phyloP scores from a whole-genome alignment of 2,113 vertebrate species.

The Albula glossodonta region DNA sequence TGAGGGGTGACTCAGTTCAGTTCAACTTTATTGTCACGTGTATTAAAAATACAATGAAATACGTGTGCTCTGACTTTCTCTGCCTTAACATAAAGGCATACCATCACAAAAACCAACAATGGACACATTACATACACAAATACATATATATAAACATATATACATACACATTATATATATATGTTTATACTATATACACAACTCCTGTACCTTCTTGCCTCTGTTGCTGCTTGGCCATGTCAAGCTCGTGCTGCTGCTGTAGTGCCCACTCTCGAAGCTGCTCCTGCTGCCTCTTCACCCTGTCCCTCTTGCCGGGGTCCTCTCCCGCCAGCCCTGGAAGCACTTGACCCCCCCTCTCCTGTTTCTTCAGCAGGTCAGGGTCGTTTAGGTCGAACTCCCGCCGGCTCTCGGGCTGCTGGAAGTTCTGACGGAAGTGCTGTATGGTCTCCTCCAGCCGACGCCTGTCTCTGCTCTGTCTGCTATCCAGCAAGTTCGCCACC shows the following conservation, averaged over 20 bases:
- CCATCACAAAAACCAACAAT: no score
- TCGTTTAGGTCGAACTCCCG: constrained; percentile 79
- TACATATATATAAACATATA: no score
- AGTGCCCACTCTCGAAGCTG: constrained; percentile 81
- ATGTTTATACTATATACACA: not conserved
- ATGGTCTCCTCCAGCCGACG: constrained; percentile 60
- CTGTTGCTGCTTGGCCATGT: constrained; percentile 55
- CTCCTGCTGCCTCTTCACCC: constrained; percentile 77
- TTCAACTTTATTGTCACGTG: no score
- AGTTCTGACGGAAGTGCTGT: constrained; percentile 61
- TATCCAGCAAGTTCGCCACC: constrained; percentile 62
- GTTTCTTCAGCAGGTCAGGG: constrained; percentile 66
- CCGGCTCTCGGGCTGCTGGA: constrained; percentile 70
- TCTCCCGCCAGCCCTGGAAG: constrained; percentile 83
- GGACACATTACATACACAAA: no score
- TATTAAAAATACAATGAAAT: no score
- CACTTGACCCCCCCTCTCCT: constrained; percentile 53
- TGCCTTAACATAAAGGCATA: no score
- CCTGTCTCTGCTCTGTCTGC: constrained; percentile 59
- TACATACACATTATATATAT: no score
- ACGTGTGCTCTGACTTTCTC: no score
- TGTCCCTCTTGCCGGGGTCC: constrained; percentile 64
- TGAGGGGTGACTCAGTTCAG: no score
- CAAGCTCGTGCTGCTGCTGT: constrained; percentile 76
- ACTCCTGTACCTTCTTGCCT: constrained; percentile 66